Percentiles rank a stretch among this genome's conserved stretches.
These are phyloP conservation scores for Apistogramma diplotaenia DNA, from an alignment of 2,113 vertebrate genomes.

Conservation along the genomic window DNA sequence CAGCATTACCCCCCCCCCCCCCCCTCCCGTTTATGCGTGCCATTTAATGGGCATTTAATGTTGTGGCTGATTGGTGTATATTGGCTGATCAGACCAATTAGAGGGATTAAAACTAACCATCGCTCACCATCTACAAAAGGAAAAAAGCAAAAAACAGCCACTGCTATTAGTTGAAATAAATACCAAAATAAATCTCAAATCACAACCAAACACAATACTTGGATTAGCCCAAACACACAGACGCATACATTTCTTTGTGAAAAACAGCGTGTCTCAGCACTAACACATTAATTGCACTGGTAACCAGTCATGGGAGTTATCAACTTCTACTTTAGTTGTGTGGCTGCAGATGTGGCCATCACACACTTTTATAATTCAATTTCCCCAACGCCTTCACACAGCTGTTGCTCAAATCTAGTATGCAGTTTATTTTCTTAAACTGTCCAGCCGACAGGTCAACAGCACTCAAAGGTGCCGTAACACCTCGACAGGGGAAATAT, in stretches of 20 bases:
- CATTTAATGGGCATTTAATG: not conserved
- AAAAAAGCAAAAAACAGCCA: not conserved
- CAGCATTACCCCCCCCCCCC: not conserved
- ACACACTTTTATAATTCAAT: not conserved
- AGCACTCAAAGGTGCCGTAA: constrained; percentile 48
- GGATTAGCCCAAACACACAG: not conserved
- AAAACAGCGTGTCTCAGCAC: not conserved
- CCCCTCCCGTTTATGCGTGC: not conserved
- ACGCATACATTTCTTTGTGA: not conserved
- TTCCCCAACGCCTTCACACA: not conserved
- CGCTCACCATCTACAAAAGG: not conserved
- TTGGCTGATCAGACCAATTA: not conserved
- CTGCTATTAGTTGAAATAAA: not conserved
- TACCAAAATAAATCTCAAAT: not conserved
- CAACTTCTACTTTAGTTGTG: not conserved
- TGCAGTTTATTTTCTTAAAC: constrained; percentile 48
- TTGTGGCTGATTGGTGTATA: not conserved
- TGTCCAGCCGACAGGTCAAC: constrained; percentile 43
- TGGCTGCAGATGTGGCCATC: not conserved
- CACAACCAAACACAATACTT: no score
- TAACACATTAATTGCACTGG: not conserved
- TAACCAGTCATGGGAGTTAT: not conserved
- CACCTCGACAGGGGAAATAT: constrained; percentile 35
- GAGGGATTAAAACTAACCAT: not conserved
- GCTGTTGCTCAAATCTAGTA: constrained; percentile 27